Evolutionary conservation across 2,797 vertebrate species (phyloP).

Genomic region (Propithecus deckenii): DNA sequence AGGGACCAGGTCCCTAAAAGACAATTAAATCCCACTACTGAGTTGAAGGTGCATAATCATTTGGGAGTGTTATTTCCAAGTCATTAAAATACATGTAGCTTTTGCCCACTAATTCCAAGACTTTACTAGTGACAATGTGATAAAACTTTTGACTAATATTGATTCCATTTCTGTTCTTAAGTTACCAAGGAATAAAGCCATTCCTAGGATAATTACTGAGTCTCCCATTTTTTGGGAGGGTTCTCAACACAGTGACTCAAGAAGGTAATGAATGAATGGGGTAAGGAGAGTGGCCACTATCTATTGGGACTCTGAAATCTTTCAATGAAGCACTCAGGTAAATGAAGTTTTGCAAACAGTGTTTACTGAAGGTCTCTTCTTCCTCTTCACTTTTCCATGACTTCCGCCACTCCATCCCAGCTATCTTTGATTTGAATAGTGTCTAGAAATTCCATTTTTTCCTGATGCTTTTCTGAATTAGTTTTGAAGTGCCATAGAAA

Average conservation of each 20-base stretch:
- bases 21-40: slow-evolving; percentile 21
- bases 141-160: slow-evolving; percentile 26
- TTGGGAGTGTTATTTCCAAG: slow-evolving; percentile 38
- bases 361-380: neutral
- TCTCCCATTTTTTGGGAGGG: neutral
- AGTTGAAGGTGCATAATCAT: neutral
- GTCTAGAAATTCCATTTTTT: slow-evolving; percentile 5
- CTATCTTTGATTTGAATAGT: neutral
- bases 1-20: neutral
- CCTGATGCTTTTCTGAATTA: neutral
- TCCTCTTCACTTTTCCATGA: neutral
- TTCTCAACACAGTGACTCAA: neutral
- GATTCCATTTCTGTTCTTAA: slow-evolving; percentile 9
- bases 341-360: slow-evolving; percentile 5
- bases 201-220: neutral
- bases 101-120: slow-evolving; percentile 9
- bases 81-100: slow-evolving; percentile 29
- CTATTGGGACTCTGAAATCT: slow-evolving; percentile 15
- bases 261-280: neutral
- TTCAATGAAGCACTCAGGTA: neutral
- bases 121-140: neutral
- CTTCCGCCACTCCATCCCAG: neutral
- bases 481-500: neutral
- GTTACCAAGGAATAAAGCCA: neutral
- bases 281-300: neutral